These are phyloP conservation scores for Patagioenas fasciata DNA, from an alignment of 2,113 vertebrate species.

Conservation along the genomic window DNA sequence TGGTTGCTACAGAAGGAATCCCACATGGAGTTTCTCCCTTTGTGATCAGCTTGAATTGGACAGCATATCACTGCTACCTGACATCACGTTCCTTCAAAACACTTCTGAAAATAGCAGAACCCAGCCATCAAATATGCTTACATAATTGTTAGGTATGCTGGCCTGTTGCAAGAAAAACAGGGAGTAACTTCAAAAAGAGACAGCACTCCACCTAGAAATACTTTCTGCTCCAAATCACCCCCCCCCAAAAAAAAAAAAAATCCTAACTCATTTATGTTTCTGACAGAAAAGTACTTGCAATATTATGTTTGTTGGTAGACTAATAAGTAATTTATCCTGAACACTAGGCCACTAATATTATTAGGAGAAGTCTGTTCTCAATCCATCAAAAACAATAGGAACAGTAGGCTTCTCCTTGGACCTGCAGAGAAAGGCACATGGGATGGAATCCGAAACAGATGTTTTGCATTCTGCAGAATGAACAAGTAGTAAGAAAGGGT, in stretches of 20 bases:
- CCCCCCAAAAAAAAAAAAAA: neutral
- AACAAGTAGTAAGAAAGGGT: neutral
- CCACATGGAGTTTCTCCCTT: neutral
- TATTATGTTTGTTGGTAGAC: neutral
- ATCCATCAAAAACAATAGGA: neutral
- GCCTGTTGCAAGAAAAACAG: neutral
- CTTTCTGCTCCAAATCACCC: neutral
- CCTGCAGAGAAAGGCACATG: accelerated
- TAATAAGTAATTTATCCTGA: neutral
- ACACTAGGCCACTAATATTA: neutral
- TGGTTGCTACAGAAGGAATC: neutral
- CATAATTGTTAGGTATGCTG: neutral
- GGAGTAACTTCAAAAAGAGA: neutral
- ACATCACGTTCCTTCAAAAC: neutral
- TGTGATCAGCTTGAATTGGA: neutral
- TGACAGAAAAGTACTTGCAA: neutral
- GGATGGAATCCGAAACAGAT: neutral
- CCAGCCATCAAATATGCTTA: neutral
- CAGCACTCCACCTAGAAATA: neutral
- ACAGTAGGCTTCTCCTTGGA: neutral
- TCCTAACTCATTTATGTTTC: neutral
- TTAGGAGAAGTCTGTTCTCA: neutral
- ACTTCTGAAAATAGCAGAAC: neutral
- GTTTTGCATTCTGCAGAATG: neutral
- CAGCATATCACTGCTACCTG: neutral